These are phyloP conservation scores for Phaonia tiefii DNA, from an alignment of 2,888 invertebrate genomes.

Conservation along the genomic window DNA sequence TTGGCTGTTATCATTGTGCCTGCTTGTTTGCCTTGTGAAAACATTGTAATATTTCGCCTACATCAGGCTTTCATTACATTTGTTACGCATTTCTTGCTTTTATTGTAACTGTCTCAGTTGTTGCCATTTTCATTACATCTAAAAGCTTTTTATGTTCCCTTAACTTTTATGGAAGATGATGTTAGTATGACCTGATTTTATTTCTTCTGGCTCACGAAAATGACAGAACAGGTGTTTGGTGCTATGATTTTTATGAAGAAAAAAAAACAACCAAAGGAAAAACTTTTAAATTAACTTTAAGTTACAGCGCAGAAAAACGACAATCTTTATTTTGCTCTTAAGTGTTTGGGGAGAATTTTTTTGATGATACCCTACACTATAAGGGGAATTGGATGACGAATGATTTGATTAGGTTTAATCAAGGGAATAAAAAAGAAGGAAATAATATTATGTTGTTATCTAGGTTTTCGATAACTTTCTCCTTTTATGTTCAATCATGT, in stretches of 20 bases:
- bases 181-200: constrained; percentile 32
- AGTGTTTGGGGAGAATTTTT: neutral
- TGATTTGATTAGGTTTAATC: too few species aligned
- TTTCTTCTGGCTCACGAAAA: constrained; percentile 15
- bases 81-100: constrained; percentile 36
- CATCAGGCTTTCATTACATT: constrained; percentile 45
- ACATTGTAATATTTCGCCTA: constrained; percentile 22
- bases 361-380: neutral
- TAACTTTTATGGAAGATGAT: constrained; percentile 1
- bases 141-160: constrained; percentile 27
- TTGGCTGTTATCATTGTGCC: neutral
- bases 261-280: too few species aligned
- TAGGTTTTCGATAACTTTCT: too few species aligned
- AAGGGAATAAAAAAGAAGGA: too few species aligned
- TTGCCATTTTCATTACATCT: constrained; percentile 34
- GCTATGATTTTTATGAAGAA: neutral
- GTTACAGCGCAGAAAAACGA: neutral
- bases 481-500: too few species aligned
- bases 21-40: neutral
- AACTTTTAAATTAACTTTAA: constrained; percentile 14
- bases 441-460: too few species aligned
- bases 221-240: constrained; percentile 22
- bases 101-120: constrained; percentile 17
- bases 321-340: neutral
- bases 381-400: too few species aligned